A percentile compares a stretch with the other conserved stretches of the same genome.
Evolutionary conservation across 2,888 invertebrate species (phyloP).

Genomic region (Cybosia mesomella): DNA sequence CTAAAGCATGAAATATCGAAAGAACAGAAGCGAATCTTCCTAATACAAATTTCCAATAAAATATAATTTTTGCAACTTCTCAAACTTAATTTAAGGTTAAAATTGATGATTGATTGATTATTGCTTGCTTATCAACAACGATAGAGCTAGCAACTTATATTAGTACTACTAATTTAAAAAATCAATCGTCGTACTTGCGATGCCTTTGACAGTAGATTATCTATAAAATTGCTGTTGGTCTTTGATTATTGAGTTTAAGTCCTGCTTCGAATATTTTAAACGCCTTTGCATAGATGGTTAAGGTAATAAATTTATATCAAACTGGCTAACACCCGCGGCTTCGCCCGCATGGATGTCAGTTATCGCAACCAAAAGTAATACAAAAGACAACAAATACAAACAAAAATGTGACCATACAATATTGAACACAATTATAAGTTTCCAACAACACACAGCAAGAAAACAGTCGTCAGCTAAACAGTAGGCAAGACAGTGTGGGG

Average conservation of each 20-base stretch:
- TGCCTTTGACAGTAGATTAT: conserved; percentile 34
- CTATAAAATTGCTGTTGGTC: conserved; percentile 21
- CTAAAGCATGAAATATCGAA: background rate
- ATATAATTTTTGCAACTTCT: conserved; percentile 17
- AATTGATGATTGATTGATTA: conserved; percentile 40
- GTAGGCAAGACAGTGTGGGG: too few species aligned
- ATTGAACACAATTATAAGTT: too few species aligned
- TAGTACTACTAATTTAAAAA: conserved; percentile 40
- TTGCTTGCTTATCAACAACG: conserved; percentile 30
- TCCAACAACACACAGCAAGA: too few species aligned
- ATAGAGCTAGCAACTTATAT: conserved; percentile 34
- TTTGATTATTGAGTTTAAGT: conserved; percentile 28
- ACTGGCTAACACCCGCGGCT: too few species aligned
- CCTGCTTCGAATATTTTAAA: conserved; percentile 22
- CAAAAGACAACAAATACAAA: too few species aligned
- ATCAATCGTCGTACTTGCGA: conserved; percentile 34
- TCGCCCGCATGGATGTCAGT: too few species aligned
- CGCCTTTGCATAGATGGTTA: background rate
- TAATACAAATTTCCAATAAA: background rate
- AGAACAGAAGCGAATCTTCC: background rate
- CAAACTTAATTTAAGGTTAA: conserved; percentile 26
- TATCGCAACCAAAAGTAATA: too few species aligned
- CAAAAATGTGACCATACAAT: too few species aligned
- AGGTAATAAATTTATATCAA: too few species aligned
- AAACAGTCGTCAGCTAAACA: too few species aligned